Evolutionary conservation across 1,140 invertebrate genomes (phyloP).

Genomic region (Atta colombica): DNA sequence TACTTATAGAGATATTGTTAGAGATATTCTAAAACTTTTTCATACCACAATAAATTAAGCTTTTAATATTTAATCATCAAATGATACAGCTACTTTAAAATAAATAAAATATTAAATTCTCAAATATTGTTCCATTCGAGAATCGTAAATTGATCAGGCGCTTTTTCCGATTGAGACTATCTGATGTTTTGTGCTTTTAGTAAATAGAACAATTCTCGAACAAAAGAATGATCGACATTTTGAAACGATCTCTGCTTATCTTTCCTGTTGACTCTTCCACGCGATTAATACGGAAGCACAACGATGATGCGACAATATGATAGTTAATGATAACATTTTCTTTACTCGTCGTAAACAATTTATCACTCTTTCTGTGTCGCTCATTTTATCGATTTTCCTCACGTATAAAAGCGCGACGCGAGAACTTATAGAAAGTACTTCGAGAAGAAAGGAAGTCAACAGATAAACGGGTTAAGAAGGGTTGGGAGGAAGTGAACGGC

Average conservation of each 20-base stretch:
- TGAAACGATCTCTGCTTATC: slow-evolving; percentile 17
- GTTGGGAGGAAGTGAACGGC: slow-evolving; percentile 6
- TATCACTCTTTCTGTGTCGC: slow-evolving; percentile 19
- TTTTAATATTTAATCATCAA: slow-evolving; percentile 2
- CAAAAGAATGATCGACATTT: slow-evolving; percentile 20
- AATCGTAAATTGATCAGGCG: background rate
- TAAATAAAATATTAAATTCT: background rate
- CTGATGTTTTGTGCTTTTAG: background rate
- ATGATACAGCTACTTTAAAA: background rate
- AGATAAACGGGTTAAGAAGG: slow-evolving; percentile 53
- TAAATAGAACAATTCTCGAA: background rate
- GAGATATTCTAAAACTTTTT: slow-evolving; percentile 2
- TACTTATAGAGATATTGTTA: background rate
- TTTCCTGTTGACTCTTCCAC: slow-evolving; percentile 19
- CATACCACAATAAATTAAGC: slow-evolving; percentile 15
- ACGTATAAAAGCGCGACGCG: slow-evolving; percentile 14
- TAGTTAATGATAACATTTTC: slow-evolving; percentile 56
- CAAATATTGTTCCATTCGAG: background rate
- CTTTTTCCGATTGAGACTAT: background rate
- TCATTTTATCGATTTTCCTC: slow-evolving; percentile 37
- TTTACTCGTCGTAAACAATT: slow-evolving; percentile 55
- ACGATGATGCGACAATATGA: slow-evolving; percentile 33
- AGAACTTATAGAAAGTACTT: slow-evolving; percentile 32
- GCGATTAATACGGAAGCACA: slow-evolving; percentile 37
- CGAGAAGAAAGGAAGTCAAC: slow-evolving; percentile 11